Base-by-base conservation (phyloP, 1,140 invertebrate genomes). In the Temnothorax curvispinosus region DNA sequence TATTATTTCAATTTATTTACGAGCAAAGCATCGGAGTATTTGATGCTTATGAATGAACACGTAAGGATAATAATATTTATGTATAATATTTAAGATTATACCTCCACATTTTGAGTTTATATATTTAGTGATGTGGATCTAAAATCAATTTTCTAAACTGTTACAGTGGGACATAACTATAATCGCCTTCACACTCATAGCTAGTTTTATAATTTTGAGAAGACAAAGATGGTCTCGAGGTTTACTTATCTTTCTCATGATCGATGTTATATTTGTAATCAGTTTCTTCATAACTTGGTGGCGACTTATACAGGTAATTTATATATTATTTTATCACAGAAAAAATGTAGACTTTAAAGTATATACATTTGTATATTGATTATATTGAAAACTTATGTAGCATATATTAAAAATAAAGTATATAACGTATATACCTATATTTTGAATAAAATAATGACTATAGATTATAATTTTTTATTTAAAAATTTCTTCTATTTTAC, bases 271-370 rank as follows among this genome's bases (percentile, higher is more conserved):
- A 64, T 77, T 93, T 35, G 11, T 91, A 35, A 71, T 87, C 0
- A 94, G 93, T 81, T 94, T 92, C 62, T 78, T 93, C 9, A 90
- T 94, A 52, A 94, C 91, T 7, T 94, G 91, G 90, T 91, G 89
- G 87, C 86, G 92, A 11, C 89, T 94, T 56, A 27, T 94, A 71
- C 78, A 92, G 88, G 94, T 94, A 90, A 56, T 56, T 32, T 62
- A 64, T 38, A 60, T 38, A 71, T 71, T 38, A 27, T 74, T 60
- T 47, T 65, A 35, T n/a, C 8, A 54, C 65, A 32, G n/a, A 65
- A 21, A 27, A 41, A 27, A 41, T 15, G 1, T 44, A 50, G 11
- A 50, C 15, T 52, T 47, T 47, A 60, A 35, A 6, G 35, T 38
- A 41, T 41, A 4, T 75, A 72, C 7, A 65, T 84, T 9, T 78